These are phyloP conservation scores for Aradophagus sp. DNA, from an alignment of 1,140 invertebrate genomes.

Conservation along the genomic window DNA sequence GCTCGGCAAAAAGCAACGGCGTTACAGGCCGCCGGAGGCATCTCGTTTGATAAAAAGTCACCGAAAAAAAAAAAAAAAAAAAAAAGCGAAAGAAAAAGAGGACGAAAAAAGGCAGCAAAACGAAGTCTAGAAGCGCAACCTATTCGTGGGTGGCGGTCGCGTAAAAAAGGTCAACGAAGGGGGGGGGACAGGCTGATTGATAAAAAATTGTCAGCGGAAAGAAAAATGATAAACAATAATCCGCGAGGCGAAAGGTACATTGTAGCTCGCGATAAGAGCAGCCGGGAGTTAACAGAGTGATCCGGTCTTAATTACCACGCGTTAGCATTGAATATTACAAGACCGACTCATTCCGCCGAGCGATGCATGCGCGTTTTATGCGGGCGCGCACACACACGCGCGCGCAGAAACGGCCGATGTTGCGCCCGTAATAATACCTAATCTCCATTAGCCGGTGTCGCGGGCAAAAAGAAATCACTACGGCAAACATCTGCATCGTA, in stretches of 20 bases:
- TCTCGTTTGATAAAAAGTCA: constrained; percentile 20
- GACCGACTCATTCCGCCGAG: constrained; percentile 39
- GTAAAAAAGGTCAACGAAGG: constrained; percentile 17
- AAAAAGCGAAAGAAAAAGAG: no score
- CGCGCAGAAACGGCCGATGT: constrained; percentile 33
- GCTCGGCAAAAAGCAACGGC: constrained; percentile 8
- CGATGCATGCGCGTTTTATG: constrained; percentile 32
- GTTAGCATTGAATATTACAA: constrained; percentile 52
- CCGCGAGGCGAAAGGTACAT: constrained; percentile 45
- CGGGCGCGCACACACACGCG: no score
- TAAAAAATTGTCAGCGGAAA: no score
- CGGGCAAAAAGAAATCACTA: constrained; percentile 44
- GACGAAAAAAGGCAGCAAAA: no score
- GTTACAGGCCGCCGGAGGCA: constrained; percentile 21
- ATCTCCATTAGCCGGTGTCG: constrained; percentile 45
- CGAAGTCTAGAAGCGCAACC: no score
- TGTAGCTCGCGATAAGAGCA: constrained; percentile 34
- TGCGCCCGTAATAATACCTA: constrained; percentile 53
- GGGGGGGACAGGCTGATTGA: no score
- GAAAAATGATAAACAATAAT: constrained; percentile 36
- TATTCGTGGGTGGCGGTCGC: constrained; percentile 24
- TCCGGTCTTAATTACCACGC: constrained; percentile 51
- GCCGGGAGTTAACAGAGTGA: no score
- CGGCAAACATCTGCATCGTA: constrained; percentile 53
- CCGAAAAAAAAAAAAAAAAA: no score